A percentile compares a stretch with the other conserved stretches of the same genome.
These are phyloP conservation scores for Ispidina lecontei DNA, from an alignment of 2,797 vertebrate genomes.

Conservation along the genomic window DNA sequence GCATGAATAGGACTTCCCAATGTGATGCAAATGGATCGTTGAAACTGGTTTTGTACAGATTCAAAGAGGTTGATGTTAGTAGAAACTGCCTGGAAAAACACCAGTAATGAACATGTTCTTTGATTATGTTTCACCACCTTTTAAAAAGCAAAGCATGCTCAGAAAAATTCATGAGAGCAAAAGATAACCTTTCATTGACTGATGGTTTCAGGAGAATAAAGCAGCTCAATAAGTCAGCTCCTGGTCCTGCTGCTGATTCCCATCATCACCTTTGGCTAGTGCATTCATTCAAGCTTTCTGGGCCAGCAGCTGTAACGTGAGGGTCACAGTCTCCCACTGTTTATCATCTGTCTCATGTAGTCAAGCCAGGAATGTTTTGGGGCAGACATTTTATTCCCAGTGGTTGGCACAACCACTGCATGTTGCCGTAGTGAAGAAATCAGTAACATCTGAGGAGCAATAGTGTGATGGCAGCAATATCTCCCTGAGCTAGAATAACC, in stretches of 20 bases:
- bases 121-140: not conserved
- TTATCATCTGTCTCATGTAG: not conserved
- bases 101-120: not conserved
- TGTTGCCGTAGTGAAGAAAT: not conserved
- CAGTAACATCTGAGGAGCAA: not conserved
- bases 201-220: not conserved
- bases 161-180: not conserved
- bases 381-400: not conserved
- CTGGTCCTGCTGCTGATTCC: not conserved
- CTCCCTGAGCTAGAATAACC: not conserved
- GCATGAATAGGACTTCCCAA: constrained; percentile 31
- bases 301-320: not conserved
- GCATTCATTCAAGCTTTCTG: not conserved
- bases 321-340: not conserved
- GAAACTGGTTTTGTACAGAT: not conserved
- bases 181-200: not conserved
- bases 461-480: not conserved
- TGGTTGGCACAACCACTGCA: not conserved
- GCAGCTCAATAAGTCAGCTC: not conserved
- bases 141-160: not conserved
- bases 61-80: constrained; percentile 12
- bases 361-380: not conserved
- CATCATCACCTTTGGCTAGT: not conserved
- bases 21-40: constrained; percentile 13
- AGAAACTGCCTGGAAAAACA: constrained; percentile 20